Percentiles rank a stretch among this genome's conserved stretches.
phyloP scores from a whole-genome alignment of 2,888 invertebrate genomes.

The Rugalucina vietnamica region DNA sequence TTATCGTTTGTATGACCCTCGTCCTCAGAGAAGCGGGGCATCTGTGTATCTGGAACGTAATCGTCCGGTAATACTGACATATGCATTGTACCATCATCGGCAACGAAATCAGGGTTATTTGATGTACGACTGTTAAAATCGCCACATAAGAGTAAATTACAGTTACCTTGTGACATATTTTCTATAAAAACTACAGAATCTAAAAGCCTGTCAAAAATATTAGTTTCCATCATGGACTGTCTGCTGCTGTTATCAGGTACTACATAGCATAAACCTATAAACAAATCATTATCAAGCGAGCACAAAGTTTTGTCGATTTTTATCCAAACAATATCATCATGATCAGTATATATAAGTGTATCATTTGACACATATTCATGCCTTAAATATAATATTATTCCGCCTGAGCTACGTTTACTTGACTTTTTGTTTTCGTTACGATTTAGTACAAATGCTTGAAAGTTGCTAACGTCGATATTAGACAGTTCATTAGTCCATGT shows the following conservation, averaged over 20 bases:
- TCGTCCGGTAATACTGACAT: not conserved
- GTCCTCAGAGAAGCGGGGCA: conserved; percentile 13
- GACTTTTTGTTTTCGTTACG: conserved; percentile 9
- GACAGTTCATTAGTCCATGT: conserved; percentile 33
- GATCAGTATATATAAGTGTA: not conserved
- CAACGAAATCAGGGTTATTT: not conserved
- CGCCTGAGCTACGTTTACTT: conserved; percentile 28
- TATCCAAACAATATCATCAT: not conserved
- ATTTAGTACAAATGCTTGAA: conserved; percentile 23
- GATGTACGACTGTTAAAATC: not conserved
- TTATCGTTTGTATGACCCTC: not conserved
- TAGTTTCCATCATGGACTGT: not conserved
- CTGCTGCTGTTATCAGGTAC: not conserved
- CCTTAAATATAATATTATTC: conserved; percentile 19
- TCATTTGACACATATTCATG: conserved; percentile 14
- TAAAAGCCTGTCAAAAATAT: not conserved
- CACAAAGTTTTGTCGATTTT: not conserved
- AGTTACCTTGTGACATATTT: not conserved
- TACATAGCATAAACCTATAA: not conserved
- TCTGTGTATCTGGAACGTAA: not conserved
- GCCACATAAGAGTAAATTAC: not conserved
- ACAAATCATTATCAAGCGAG: not conserved
- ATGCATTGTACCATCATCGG: not conserved
- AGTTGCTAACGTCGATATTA: conserved; percentile 14
- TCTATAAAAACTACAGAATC: not conserved